Percentiles rank a stretch among this genome's conserved stretches.
Evolutionary conservation across 2,888 invertebrate species (phyloP).

Genomic region (Chrysolina haemoptera): DNA sequence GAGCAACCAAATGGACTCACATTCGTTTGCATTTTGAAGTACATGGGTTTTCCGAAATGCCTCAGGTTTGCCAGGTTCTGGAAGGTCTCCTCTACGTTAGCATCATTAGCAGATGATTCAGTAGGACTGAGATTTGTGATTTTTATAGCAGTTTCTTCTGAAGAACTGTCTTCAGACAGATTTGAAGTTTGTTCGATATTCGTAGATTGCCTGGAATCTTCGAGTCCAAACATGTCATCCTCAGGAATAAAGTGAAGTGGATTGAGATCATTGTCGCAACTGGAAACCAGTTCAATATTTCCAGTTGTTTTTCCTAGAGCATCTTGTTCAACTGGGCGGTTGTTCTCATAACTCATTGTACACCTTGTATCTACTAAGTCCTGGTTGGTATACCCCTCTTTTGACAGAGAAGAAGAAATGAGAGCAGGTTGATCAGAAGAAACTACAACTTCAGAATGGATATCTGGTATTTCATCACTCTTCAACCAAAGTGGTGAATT

Average conservation of each 20-base stretch:
- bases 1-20: background rate
- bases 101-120: conserved; percentile 8
- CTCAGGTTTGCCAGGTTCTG: conserved; percentile 1
- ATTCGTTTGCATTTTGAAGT: background rate
- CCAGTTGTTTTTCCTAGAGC: background rate
- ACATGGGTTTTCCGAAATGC: background rate
- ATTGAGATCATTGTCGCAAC: background rate
- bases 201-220: background rate
- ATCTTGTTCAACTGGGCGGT: background rate
- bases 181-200: background rate
- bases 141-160: background rate
- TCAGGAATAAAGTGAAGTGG: background rate
- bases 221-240: background rate
- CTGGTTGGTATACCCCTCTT: background rate
- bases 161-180: background rate
- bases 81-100: background rate
- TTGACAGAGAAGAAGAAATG: background rate
- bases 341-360: background rate
- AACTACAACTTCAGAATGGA: conserved; percentile 28
- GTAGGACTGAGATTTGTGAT: background rate
- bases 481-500: background rate
- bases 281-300: background rate
- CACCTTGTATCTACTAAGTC: background rate
- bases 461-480: conserved; percentile 22
- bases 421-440: conserved; percentile 16